Conservation (phyloP, 64 coral and sea anemone genomes). For the Acropora tenuis region DNA sequence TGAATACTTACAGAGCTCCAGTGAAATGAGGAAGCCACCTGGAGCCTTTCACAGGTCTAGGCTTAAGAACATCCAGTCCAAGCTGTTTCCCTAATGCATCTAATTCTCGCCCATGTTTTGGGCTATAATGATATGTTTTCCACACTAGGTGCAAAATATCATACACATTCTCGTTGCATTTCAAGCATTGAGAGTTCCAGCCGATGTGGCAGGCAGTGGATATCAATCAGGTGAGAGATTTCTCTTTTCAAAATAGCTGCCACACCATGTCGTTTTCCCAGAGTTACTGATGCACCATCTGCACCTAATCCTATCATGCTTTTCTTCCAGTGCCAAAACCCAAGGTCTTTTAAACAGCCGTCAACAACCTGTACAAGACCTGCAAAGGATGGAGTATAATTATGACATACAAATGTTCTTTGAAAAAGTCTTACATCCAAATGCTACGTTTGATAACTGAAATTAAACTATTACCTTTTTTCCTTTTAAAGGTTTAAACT, state of each 20-base stretch:
- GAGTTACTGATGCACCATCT: slow-evolving; percentile 29
- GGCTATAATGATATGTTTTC: background rate
- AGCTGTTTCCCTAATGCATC: background rate
- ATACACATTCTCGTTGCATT: background rate
- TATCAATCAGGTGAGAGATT: background rate
- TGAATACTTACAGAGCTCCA: no score
- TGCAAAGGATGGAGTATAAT: background rate
- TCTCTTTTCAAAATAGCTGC: no score
- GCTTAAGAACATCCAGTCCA: slow-evolving; percentile 10
- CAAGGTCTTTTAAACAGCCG: no score
- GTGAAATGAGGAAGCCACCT: no score
- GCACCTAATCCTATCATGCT: background rate
- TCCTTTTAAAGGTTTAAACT: no score
- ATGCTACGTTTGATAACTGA: background rate
- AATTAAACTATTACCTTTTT: background rate
- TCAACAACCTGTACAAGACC: slow-evolving; percentile 18
- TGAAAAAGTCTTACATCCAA: background rate
- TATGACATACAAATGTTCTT: background rate
- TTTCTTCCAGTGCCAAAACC: slow-evolving; percentile 32
- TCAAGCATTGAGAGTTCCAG: slow-evolving; percentile 5
- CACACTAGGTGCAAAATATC: background rate
- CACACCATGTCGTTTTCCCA: slow-evolving; percentile 17
- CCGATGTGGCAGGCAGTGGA: background rate
- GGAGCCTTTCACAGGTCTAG: background rate
- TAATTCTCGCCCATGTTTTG: background rate